Base-by-base conservation (phyloP, 2,797 vertebrate species). In the Neomorphus geoffroyi region DNA sequence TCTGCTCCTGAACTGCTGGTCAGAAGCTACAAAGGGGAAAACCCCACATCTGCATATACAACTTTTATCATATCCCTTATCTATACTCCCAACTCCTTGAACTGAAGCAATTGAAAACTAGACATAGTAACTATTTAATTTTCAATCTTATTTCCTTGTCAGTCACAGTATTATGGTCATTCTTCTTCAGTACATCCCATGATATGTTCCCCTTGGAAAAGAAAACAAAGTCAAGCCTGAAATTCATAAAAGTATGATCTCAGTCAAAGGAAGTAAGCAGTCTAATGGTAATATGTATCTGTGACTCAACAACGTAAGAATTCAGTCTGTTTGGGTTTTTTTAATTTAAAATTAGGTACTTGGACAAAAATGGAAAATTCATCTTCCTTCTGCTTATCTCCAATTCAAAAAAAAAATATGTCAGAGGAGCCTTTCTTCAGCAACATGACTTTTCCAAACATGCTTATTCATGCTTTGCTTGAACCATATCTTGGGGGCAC, bases 241-340 rank as follows among this genome's bases (percentile, higher is more conserved):
- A 81, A 89, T 26, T 39, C 17, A 46, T 80, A 66, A 54, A 79
- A 80, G 53, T 28, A 18, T 37, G 71, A 54, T 43, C 27, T 80
- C 23, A 48, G 30, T 9, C 67, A 75, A 50, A 54, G 37, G 10
- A 72, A 19, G 41, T n/a, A 88, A 82, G 56, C 22, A 65, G 74
- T n/a, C 54, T 5, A 73, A 48, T 0, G 6, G 9, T 27, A 43
- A 60, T 33, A 78, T 3, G 6, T 10, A 33, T 27, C 54, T 41
- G 10, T 24, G 7, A 56, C 0, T 48, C 27, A 93, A 66, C 8
- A 51, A 35, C 1, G 0, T 6, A 66, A 58, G 17, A 84, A 85
- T 57, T 74, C 17, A 13, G 7, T 45, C 45, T 18, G 4, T n/a
- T n/a, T n/a, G n/a, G 4, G 2, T 3, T 27, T 45, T 45, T 45